phyloP scores from a whole-genome alignment of 2,113 vertebrate genomes.

The Gymnocephalus cernua region DNA sequence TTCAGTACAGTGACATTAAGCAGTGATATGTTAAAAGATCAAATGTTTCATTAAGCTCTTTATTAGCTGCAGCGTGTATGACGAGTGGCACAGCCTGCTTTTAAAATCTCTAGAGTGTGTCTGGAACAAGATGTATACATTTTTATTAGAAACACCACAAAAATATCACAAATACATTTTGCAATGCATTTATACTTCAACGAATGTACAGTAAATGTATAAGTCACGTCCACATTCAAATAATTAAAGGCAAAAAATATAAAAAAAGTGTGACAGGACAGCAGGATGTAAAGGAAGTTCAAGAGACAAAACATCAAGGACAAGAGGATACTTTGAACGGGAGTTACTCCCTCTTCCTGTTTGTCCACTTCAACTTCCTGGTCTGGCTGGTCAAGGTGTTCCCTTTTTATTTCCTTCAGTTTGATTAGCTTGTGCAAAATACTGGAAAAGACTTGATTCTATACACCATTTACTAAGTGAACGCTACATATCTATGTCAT shows the following conservation, averaged over 20 bases:
- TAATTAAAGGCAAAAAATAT: conserved; percentile 18
- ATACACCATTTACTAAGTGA: conserved; percentile 7
- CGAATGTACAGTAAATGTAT: conserved; percentile 10
- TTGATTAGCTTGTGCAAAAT: conserved; percentile 50
- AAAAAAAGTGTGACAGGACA: background rate
- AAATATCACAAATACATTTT: conserved; percentile 38
- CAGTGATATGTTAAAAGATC: conserved; percentile 9
- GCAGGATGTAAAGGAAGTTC: conserved; percentile 57
- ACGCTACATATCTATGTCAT: background rate
- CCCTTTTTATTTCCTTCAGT: conserved; percentile 34
- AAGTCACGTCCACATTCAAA: background rate
- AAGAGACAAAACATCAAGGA: conserved; percentile 58
- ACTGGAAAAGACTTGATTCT: conserved; percentile 12
- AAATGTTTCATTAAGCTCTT: background rate
- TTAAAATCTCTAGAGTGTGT: background rate
- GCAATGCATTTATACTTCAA: conserved; percentile 1
- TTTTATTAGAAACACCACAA: conserved; percentile 42
- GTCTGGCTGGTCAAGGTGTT: conserved; percentile 41
- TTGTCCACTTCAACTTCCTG: conserved; percentile 48
- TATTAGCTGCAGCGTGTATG: conserved; percentile 22
- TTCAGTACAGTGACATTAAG: conserved; percentile 31
- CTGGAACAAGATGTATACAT: conserved; percentile 24
- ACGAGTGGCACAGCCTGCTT: background rate
- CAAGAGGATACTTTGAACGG: conserved; percentile 44
- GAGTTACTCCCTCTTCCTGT: conserved; percentile 68